phyloP scores from a whole-genome alignment of 2,797 vertebrate genomes.

The Ibycter americanus region DNA sequence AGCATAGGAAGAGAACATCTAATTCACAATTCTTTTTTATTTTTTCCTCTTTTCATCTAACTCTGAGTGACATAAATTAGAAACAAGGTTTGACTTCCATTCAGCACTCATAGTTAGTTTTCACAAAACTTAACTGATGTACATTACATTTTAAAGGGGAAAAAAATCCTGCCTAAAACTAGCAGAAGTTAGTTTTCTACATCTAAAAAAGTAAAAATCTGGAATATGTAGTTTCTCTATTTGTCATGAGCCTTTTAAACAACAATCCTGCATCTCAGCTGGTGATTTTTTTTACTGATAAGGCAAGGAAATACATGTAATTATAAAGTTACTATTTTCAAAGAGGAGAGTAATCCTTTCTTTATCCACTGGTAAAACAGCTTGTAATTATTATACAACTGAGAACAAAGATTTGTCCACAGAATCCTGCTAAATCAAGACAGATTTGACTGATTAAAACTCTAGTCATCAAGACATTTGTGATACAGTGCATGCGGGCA shows the following conservation, averaged over 20 bases:
- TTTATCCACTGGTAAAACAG: constrained; percentile 83
- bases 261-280: constrained; percentile 62
- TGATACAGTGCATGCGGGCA: constrained; percentile 21
- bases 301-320: constrained; percentile 74
- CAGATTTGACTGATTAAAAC: constrained; percentile 86
- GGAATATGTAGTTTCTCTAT: neutral
- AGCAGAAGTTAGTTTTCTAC: constrained; percentile 5
- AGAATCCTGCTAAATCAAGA: constrained; percentile 87
- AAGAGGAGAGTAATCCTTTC: constrained; percentile 82
- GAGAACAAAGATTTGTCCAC: constrained; percentile 84
- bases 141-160: neutral
- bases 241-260: constrained; percentile 48
- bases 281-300: constrained; percentile 65
- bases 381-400: constrained; percentile 78
- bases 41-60: neutral
- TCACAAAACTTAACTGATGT: neutral
- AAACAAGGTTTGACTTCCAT: neutral
- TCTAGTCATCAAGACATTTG: constrained; percentile 72
- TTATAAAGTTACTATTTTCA: constrained; percentile 80
- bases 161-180: neutral
- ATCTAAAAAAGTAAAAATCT: constrained; percentile 33
- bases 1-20: neutral
- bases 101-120: neutral
- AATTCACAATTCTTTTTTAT: neutral
- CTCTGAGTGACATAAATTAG: neutral